Conservation (phyloP, 2,113 vertebrate genomes). For the Damaliscus lunatus region DNA sequence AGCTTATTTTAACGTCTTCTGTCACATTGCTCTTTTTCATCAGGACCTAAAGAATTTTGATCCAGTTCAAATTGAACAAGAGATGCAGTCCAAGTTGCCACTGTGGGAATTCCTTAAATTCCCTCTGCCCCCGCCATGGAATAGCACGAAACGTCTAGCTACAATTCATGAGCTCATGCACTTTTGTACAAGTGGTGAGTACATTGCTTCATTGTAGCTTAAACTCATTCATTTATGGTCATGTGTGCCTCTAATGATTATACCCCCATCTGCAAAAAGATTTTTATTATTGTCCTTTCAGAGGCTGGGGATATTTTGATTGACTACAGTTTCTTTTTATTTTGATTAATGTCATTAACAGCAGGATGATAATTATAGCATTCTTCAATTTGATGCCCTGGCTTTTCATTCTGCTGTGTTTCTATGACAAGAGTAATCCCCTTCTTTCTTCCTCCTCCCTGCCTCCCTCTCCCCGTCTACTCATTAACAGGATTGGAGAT, state of each 20-base stretch:
- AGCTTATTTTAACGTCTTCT: slow-evolving; percentile 40
- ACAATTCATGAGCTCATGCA: slow-evolving; percentile 88
- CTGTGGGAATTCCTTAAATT: slow-evolving; percentile 81
- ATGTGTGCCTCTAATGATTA: not conserved
- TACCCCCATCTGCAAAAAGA: not conserved
- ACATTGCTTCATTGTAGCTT: not conserved
- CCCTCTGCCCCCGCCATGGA: slow-evolving; percentile 67
- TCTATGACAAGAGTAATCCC: not conserved
- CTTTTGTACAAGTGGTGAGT: slow-evolving; percentile 87
- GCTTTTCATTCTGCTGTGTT: not conserved
- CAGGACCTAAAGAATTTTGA: slow-evolving; percentile 84
- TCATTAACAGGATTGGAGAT: not conserved
- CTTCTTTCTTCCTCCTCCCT: not conserved
- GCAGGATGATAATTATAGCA: not conserved
- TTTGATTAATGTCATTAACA: not conserved
- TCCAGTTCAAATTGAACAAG: slow-evolving; percentile 82
- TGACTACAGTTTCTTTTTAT: not conserved
- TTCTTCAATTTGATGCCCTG: not conserved
- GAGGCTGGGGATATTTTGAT: not conserved
- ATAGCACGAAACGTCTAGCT: slow-evolving; percentile 76
- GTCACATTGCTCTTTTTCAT: slow-evolving; percentile 50
- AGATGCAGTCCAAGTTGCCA: slow-evolving; percentile 85
- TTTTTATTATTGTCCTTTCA: not conserved
- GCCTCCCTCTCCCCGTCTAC: rapidly evolving
- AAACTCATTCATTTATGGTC: not conserved